phyloP scores from a whole-genome alignment of 2,113 vertebrate genomes.

The Campylorhamphus procurvoides region DNA sequence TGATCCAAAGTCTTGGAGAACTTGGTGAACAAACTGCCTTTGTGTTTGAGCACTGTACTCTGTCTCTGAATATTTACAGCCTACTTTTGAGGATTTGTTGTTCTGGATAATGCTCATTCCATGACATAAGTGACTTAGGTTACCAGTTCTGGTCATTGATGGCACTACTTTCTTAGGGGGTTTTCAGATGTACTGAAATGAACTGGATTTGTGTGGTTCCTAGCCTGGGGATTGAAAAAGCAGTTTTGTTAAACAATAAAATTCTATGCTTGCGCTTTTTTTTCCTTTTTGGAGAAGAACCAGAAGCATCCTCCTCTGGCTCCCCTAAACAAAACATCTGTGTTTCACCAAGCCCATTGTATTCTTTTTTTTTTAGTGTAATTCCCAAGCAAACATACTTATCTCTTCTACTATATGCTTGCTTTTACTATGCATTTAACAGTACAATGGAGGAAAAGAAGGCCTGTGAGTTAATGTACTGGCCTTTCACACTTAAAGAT shows the following conservation, averaged over 20 bases:
- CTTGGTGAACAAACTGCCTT: not conserved
- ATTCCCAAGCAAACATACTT: conserved; percentile 43
- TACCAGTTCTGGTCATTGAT: not conserved
- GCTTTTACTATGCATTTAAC: conserved; percentile 36
- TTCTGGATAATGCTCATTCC: not conserved
- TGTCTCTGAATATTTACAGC: not conserved
- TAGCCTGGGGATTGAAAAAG: not conserved
- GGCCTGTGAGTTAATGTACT: conserved; percentile 20
- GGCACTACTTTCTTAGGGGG: not conserved
- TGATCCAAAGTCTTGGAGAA: not conserved
- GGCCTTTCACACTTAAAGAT: conserved; percentile 36
- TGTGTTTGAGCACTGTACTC: not conserved
- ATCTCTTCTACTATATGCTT: conserved; percentile 19
- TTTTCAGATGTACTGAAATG: not conserved
- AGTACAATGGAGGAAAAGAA: conserved; percentile 26
- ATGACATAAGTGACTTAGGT: not conserved
- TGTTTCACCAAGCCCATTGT: conserved; percentile 3
- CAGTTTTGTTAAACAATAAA: not conserved
- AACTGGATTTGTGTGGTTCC: not conserved
- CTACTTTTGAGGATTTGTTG: not conserved
- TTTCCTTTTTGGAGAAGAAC: not conserved
- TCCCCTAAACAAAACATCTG: conserved; percentile 26
- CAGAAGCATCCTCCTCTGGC: conserved; percentile 17
- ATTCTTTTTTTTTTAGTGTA: not conserved
- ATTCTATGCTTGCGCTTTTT: not conserved